These are phyloP conservation scores for Sapajus apella DNA, from an alignment of 2,113 vertebrate species.

Conservation along the genomic window DNA sequence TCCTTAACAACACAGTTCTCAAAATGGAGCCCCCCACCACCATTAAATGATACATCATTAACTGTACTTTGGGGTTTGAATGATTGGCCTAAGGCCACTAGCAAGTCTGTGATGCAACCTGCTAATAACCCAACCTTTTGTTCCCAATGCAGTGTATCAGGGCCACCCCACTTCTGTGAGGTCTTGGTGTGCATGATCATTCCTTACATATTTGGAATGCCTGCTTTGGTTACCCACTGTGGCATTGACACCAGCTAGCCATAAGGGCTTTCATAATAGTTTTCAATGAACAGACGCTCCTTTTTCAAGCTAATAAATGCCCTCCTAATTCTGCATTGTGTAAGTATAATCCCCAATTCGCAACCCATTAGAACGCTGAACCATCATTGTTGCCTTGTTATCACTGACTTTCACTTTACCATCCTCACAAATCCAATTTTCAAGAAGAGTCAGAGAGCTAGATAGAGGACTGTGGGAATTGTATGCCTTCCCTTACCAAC, in stretches of 20 bases:
- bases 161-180: not conserved
- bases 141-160: not conserved
- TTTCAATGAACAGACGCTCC: not conserved
- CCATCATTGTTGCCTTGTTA: not conserved
- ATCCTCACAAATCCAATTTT: not conserved
- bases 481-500: not conserved
- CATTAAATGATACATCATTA: not conserved
- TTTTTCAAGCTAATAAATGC: not conserved
- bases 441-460: slow-evolving; percentile 10
- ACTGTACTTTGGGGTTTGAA: not conserved
- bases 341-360: not conserved
- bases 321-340: not conserved
- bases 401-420: not conserved
- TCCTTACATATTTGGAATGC: not conserved
- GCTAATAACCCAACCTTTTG: not conserved
- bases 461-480: not conserved
- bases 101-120: not conserved
- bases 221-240: not conserved
- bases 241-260: not conserved
- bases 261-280: not conserved
- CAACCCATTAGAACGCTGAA: not conserved
- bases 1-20: not conserved
- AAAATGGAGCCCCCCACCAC: not conserved
- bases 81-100: not conserved
- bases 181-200: not conserved